Evolutionary conservation across 2,888 invertebrate genomes (phyloP), one percentile per base, ranked within the genome.

Genomic region (Lepidocyrtinus sp.): DNA sequence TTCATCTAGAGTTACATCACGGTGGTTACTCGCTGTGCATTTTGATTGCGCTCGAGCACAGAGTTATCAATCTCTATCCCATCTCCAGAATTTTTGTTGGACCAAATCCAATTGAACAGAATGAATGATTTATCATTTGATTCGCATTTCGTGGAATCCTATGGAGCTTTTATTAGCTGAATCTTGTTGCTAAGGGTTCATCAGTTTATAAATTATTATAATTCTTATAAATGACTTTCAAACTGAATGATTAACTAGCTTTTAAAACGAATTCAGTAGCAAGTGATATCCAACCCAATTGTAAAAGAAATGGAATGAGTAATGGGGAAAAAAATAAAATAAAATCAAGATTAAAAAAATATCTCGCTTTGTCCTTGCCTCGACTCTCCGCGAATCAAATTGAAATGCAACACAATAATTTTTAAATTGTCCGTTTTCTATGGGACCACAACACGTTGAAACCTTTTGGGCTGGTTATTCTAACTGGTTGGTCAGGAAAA

Each of bases 371-470:
- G 68, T 67, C 75, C 75, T 75, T 75, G 75, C 55, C 17, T 59
- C 22, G 25, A 59, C n/a, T 75, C 36, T 27, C 68, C 55, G 22
- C 25, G 46, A 65, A 73, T 67, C 67, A 61, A 61, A 67, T 68
- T 22, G 68, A 26, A n/a, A 9, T 19, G 25, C 68, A 75, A 63
- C 62, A 70, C 19, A 36, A 24, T 45, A 15, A 77, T 64, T 55
- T 55, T 55, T 55, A 55, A 55, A 55, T n/a, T 55, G 55, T 55
- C 55, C 12, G n/a, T 55, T 55, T 55, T 55, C 9, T 55, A 55
- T n/a, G 2, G 27, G 45, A 62, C 78, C 72, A 59, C 72, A 78
- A 45, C 72, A 77, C 72, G 72, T 72, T 72, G 62, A 72, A 46
- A 67, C 45, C 24, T 72, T 22, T 19, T 65, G 63, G 21, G 45